Percentiles rank a stretch among this genome's conserved stretches.
Evolutionary conservation across 2,888 invertebrate genomes (phyloP).

Genomic region (Habroteleia sp.): DNA sequence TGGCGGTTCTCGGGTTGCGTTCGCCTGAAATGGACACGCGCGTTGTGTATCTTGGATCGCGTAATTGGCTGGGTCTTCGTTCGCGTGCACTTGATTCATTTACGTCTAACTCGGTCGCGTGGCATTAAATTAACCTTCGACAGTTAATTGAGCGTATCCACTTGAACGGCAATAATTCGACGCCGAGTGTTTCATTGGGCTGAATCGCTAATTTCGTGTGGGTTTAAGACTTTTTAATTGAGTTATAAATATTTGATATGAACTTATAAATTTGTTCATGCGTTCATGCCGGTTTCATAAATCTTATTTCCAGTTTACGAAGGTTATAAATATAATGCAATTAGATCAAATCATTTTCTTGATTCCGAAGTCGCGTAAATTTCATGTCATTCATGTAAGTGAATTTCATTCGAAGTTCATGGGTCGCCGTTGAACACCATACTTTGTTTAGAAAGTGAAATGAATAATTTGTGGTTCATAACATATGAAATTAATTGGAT

Average conservation of each 20-base stretch:
- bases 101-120: conserved; percentile 64
- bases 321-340: too few relatives aligned
- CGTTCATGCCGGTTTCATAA: too few relatives aligned
- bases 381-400: too few relatives aligned
- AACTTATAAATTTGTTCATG: too few relatives aligned
- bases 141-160: conserved; percentile 70
- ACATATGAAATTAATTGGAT: too few relatives aligned
- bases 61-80: conserved; percentile 41
- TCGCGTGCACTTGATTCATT: conserved; percentile 56
- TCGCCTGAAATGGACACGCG: conserved; percentile 54
- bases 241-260: conserved; percentile 4
- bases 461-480: too few relatives aligned
- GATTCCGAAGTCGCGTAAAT: too few relatives aligned
- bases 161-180: conserved; percentile 66
- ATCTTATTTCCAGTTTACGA: too few relatives aligned
- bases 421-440: too few relatives aligned
- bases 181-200: conserved; percentile 66
- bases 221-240: conserved; percentile 2
- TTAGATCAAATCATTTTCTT: too few relatives aligned
- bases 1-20: conserved; percentile 32
- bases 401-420: too few relatives aligned
- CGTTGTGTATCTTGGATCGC: conserved; percentile 19
- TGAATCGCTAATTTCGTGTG: conserved; percentile 2
- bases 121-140: conserved; percentile 69
- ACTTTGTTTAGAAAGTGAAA: too few relatives aligned